These are phyloP conservation scores for Hippolais icterina DNA, from an alignment of 2,113 vertebrate genomes.

Conservation along the genomic window DNA sequence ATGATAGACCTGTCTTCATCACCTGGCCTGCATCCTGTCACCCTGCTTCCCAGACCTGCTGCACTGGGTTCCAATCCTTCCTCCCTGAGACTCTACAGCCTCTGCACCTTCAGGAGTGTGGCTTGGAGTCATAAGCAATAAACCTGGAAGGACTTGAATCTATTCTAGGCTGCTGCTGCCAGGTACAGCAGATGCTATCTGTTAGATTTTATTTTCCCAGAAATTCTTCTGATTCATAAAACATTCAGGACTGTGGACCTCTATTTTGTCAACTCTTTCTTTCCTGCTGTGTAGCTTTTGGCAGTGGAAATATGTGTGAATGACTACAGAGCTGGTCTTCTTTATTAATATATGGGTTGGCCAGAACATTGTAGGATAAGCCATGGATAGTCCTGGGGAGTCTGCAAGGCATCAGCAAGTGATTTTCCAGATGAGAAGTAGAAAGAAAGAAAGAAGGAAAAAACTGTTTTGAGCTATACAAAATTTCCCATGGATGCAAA, in stretches of 20 bases:
- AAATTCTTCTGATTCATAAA: constrained; percentile 22
- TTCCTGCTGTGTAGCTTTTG: background rate
- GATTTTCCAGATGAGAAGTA: constrained; percentile 23
- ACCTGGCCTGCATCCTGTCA: background rate
- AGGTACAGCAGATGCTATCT: constrained; percentile 10
- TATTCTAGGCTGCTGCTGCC: background rate
- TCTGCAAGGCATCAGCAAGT: background rate
- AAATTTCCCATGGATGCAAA: background rate
- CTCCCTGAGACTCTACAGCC: background rate
- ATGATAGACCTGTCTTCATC: background rate
- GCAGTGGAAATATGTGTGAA: background rate
- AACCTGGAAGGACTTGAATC: background rate
- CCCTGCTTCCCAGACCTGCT: background rate
- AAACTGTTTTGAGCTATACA: background rate
- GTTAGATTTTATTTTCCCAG: constrained; percentile 1
- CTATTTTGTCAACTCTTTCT: background rate
- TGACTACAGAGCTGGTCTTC: background rate
- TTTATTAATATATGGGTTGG: background rate
- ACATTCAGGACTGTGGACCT: background rate
- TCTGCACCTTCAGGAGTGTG: background rate
- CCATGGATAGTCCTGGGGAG: background rate
- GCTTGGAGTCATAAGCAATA: background rate
- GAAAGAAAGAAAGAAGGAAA: background rate
- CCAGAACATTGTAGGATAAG: background rate
- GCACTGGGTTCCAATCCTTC: background rate